Conservation (phyloP, 1,140 invertebrate species). For the Prorops nasuta region DNA sequence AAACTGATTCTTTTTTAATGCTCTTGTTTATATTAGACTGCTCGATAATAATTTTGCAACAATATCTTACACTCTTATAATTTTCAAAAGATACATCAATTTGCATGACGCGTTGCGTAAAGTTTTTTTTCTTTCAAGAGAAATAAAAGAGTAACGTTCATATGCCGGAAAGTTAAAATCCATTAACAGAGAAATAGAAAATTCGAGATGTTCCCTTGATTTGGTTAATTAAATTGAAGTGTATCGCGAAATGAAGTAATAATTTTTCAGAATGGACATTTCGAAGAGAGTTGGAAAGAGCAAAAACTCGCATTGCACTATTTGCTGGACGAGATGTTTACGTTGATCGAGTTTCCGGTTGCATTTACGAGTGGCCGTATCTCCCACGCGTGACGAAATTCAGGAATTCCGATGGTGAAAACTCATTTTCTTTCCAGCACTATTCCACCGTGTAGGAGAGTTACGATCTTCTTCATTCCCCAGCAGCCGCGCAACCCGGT, state of each 20-base stretch:
- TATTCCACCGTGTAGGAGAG: background rate
- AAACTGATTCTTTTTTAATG: too few species aligned
- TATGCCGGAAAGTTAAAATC: background rate
- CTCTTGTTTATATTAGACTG: too few species aligned
- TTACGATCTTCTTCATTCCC: background rate
- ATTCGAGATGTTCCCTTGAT: background rate
- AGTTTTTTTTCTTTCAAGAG: too few species aligned
- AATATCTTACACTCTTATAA: too few species aligned
- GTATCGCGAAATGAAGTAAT: too few species aligned
- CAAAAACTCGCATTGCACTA: too few species aligned
- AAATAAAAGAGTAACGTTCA: too few species aligned
- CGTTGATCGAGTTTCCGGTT: background rate
- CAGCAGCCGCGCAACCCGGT: background rate
- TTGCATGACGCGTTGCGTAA: too few species aligned
- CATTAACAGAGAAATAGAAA: background rate
- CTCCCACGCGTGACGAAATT: background rate
- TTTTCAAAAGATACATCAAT: too few species aligned
- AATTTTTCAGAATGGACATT: too few species aligned
- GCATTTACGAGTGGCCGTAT: background rate
- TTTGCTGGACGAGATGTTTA: background rate
- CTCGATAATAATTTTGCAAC: too few species aligned
- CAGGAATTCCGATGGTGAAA: background rate
- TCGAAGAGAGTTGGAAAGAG: too few species aligned
- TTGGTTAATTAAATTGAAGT: background rate
- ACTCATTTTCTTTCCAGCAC: background rate